Evolutionary conservation across 2,797 vertebrate genomes (phyloP).

Genomic region (Poecilia gillii): DNA sequence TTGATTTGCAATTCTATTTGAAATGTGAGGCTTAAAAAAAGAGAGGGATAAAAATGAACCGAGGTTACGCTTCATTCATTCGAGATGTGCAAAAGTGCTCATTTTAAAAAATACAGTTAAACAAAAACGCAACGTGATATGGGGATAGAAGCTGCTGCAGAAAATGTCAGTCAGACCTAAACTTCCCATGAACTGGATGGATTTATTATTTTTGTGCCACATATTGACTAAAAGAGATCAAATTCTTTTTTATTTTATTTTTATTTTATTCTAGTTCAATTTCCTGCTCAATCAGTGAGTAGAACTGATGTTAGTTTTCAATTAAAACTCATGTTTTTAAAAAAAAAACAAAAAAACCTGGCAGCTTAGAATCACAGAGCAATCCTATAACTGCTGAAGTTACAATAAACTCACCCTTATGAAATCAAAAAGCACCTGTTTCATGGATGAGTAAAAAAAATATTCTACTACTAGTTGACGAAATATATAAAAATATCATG

Average conservation of each 20-base stretch:
- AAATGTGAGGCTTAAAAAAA: constrained; percentile 30
- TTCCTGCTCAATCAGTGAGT: background rate
- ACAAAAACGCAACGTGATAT: background rate
- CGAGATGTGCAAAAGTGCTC: background rate
- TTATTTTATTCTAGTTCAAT: background rate
- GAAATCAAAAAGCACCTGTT: background rate
- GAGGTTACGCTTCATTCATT: background rate
- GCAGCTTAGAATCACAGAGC: background rate
- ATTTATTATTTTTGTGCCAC: background rate
- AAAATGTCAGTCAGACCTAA: background rate
- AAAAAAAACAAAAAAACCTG: no score
- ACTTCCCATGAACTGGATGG: background rate
- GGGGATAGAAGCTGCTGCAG: background rate
- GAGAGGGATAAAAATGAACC: constrained; percentile 16
- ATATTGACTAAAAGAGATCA: background rate
- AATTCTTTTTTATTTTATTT: background rate
- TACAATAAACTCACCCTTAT: background rate
- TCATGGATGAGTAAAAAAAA: background rate
- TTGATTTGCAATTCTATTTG: constrained; percentile 50
- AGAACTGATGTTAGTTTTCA: background rate
- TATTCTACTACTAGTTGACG: background rate
- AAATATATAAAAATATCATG: background rate
- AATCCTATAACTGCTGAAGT: background rate
- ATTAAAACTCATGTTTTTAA: background rate
- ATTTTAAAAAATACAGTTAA: background rate